Base-by-base conservation (phyloP, 2,797 vertebrate species). In the Chromobotia macracanthus region DNA sequence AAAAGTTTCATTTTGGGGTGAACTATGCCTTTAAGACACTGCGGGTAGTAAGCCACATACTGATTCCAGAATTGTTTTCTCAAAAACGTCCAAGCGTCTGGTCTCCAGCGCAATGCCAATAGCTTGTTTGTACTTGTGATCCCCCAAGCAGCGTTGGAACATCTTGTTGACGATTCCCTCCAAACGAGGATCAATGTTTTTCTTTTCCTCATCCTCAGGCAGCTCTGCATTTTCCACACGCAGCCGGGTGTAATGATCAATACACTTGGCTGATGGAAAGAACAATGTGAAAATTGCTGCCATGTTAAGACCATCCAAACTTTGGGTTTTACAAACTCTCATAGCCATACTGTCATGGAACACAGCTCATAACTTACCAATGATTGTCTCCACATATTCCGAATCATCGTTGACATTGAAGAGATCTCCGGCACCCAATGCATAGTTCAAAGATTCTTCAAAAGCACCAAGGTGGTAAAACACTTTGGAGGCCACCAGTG, bases 151-250 rank as follows among this genome's bases (percentile, higher is more conserved):
- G 28, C 97, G 92, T 86, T 97, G 93, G 85, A 99, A 99, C 98
- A 99, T 99, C 89, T 99, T 99, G 92, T 99, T 99, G 84, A 98
- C 98, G 16, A 99, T 99, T 69, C 97, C 97, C 91, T 99, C 97
- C 2, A 99, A 91, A 55, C 98, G 96, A 50, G 96, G 95, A 86
- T 99, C 98, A 0, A 99, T 95, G 21, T 88, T 94, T 82, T 96
- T 98, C 92, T 95, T 96, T 86, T 98, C 96, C 82, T 97, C 96
- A 3, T 95, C 96, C 87, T 99, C 97, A 0, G 95, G 95, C 79
- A 98, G 89, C 79, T 99, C 98, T 0, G 97, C 95, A n/a, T 99
- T 99, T 89, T 97, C 98, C 82, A 99, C 97, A 5, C 98, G 96
- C 77, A 97, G 94, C 86, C 98, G 98, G 80, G 97, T 99, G 83